Evolutionary conservation across 2,888 invertebrate genomes (phyloP).

Genomic region (Dermolepida albohirtum): DNA sequence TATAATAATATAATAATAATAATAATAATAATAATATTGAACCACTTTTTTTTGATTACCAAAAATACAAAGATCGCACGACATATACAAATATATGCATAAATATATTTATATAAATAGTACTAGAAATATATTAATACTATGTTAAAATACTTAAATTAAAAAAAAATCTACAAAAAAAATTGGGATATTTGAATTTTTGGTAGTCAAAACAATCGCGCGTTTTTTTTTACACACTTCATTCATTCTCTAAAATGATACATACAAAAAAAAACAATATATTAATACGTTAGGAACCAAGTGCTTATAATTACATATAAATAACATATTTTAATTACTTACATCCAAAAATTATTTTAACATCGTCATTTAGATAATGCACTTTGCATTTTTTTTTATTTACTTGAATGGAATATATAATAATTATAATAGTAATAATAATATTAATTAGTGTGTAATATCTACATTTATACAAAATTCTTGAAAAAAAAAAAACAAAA

Average conservation of each 20-base stretch:
- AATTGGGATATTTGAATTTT: constrained; percentile 58
- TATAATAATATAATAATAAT: too few relatives aligned
- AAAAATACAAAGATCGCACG: constrained; percentile 58
- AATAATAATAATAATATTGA: constrained; percentile 4
- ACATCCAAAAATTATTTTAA: constrained; percentile 52
- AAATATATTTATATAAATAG: constrained; percentile 48
- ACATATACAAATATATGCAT: constrained; percentile 40
- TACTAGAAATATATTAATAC: constrained; percentile 51
- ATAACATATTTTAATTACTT: constrained; percentile 58
- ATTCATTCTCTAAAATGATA: constrained; percentile 58
- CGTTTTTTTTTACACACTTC: constrained; percentile 29
- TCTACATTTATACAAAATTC: constrained; percentile 61
- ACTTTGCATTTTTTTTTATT: constrained; percentile 51
- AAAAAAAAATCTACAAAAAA: constrained; percentile 39
- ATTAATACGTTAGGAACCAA: constrained; percentile 65
- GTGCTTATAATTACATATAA: constrained; percentile 63
- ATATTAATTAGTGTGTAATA: constrained; percentile 58
- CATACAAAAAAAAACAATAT: constrained; percentile 55
- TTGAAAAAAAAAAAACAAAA: constrained; percentile 29
- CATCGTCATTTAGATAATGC: constrained; percentile 52
- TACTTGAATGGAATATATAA: too few relatives aligned
- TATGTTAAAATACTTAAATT: constrained; percentile 45
- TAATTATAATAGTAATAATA: constrained; percentile 35
- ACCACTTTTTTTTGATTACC: constrained; percentile 53
- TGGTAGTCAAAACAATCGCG: constrained; percentile 53